phyloP scores from a whole-genome alignment of 2,888 invertebrate species.

The Erebia aethiops region DNA sequence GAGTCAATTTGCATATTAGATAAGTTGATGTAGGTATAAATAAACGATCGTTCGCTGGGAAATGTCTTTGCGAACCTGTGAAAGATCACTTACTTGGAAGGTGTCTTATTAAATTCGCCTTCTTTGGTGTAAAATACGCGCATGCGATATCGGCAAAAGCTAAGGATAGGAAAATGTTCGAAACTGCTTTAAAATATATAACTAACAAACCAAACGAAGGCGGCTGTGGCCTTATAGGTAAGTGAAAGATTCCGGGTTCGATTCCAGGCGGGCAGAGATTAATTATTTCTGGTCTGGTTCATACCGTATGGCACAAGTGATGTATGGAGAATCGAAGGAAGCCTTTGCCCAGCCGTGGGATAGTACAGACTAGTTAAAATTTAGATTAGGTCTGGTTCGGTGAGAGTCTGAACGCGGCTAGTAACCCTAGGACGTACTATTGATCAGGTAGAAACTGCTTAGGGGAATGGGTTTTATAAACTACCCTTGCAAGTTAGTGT shows the following conservation, averaged over 20 bases:
- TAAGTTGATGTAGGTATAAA: constrained; percentile 2
- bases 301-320: too few species aligned
- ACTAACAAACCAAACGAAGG: not conserved
- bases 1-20: constrained; percentile 16
- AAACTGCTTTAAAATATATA: not conserved
- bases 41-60: not conserved
- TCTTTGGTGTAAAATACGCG: constrained; percentile 10
- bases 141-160: not conserved
- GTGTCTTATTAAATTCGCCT: constrained; percentile 14
- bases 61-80: not conserved
- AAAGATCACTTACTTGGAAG: constrained; percentile 7
- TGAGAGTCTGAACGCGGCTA: not conserved
- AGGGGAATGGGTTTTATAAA: too few species aligned
- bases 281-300: too few species aligned
- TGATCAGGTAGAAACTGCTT: too few species aligned
- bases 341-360: too few species aligned
- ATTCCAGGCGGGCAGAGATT: too few species aligned
- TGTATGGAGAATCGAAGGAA: too few species aligned
- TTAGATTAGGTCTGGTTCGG: too few species aligned
- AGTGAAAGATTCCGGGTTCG: too few species aligned
- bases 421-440: not conserved
- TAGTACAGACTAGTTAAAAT: too few species aligned
- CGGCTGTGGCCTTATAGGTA: not conserved
- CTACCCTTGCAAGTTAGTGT: too few species aligned
- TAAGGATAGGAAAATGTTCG: not conserved